phyloP scores from a whole-genome alignment of 2,888 invertebrate species.

The Eristalis intricaria region DNA sequence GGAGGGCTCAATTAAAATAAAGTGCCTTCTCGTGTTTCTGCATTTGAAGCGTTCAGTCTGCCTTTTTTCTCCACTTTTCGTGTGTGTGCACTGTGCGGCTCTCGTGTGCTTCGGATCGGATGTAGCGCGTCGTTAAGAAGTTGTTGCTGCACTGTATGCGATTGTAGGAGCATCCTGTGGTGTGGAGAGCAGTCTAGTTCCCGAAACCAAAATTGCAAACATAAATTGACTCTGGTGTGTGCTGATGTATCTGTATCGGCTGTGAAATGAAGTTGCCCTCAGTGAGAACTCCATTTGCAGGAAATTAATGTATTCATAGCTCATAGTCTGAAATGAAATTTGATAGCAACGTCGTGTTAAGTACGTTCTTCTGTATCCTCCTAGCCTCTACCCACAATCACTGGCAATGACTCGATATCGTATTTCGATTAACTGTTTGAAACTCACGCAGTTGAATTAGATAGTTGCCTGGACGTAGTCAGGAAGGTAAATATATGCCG shows the following conservation, averaged over 20 bases:
- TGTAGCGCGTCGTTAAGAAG: constrained; percentile 1
- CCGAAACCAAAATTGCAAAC: background rate
- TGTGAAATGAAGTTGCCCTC: background rate
- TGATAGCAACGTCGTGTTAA: background rate
- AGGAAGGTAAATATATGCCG: too few species aligned
- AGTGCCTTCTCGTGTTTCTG: constrained; percentile 71
- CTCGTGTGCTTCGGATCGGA: constrained; percentile 7
- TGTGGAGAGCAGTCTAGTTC: background rate
- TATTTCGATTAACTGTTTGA: too few species aligned
- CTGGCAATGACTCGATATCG: too few species aligned
- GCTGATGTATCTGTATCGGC: background rate
- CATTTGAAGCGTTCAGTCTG: constrained; percentile 18
- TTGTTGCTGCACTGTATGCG: background rate
- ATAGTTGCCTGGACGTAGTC: too few species aligned
- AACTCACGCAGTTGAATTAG: too few species aligned
- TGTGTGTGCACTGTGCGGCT: background rate
- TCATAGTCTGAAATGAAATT: background rate
- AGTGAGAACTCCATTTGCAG: background rate
- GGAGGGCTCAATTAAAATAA: constrained; percentile 69
- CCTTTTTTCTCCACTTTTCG: background rate
- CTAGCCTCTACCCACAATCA: background rate
- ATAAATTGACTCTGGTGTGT: background rate
- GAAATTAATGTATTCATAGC: constrained; percentile 4
- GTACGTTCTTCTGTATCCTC: background rate
- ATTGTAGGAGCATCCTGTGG: background rate